Conservation (phyloP, 1,140 invertebrate species). For the Bradynema listronoti region DNA sequence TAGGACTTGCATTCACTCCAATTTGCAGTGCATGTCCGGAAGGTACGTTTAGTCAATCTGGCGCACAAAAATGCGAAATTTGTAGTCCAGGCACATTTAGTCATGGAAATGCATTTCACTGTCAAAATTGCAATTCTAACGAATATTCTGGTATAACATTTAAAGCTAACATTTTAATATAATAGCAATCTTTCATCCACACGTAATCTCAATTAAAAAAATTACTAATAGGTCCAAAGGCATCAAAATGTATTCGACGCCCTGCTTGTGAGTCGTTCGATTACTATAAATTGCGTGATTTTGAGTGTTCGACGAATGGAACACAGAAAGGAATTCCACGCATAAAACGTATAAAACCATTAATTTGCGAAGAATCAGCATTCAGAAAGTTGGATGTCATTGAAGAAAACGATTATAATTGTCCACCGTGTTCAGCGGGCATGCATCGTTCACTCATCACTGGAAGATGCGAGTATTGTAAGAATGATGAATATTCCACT, state of each 20-base stretch:
- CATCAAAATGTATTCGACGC: slow-evolving; percentile 60
- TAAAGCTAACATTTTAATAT: background rate
- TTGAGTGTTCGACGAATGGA: slow-evolving; percentile 60
- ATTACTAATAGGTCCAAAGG: slow-evolving; percentile 60
- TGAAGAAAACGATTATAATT: slow-evolving; percentile 1
- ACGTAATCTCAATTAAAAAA: too few relatives aligned
- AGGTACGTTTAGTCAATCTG: slow-evolving; percentile 62
- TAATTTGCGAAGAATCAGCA: slow-evolving; percentile 59
- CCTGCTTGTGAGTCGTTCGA: slow-evolving; percentile 63
- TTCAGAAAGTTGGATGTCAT: background rate
- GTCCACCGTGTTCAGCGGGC: slow-evolving; percentile 54
- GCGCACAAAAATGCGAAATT: slow-evolving; percentile 60
- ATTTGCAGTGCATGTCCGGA: slow-evolving; percentile 63
- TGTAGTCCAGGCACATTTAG: slow-evolving; percentile 62
- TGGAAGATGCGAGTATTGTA: slow-evolving; percentile 60
- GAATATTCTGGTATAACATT: slow-evolving; percentile 20
- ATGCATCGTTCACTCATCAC: slow-evolving; percentile 35
- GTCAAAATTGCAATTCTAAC: slow-evolving; percentile 60
- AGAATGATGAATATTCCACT: slow-evolving; percentile 58
- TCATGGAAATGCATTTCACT: slow-evolving; percentile 59
- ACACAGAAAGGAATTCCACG: slow-evolving; percentile 61
- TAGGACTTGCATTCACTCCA: slow-evolving; percentile 65
- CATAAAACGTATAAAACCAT: slow-evolving; percentile 64
- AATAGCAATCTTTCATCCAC: too few relatives aligned
- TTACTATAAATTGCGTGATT: slow-evolving; percentile 63